phyloP scores from a whole-genome alignment of 2,888 invertebrate species.

The Cephus spinipes region DNA sequence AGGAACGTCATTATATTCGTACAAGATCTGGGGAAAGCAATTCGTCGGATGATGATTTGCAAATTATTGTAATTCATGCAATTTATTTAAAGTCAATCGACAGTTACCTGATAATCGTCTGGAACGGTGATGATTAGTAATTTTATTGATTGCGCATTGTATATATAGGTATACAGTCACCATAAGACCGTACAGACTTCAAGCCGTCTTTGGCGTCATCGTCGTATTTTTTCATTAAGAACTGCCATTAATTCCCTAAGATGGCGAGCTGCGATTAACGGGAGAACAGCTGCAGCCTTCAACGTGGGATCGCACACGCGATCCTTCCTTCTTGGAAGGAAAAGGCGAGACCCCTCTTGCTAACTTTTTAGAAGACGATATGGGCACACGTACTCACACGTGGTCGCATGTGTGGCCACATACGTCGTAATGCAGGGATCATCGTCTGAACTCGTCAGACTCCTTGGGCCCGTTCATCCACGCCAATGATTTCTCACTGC shows the following conservation, averaged over 20 bases:
- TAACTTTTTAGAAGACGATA: constrained; percentile 11
- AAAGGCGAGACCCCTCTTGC: constrained; percentile 12
- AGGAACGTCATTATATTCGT: not conserved
- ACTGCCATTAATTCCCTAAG: constrained; percentile 31
- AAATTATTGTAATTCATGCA: not conserved
- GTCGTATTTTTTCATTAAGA: constrained; percentile 20
- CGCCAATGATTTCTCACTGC: not conserved
- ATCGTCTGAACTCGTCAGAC: not conserved
- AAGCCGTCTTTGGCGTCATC: not conserved
- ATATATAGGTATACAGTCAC: not conserved
- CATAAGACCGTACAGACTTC: not conserved
- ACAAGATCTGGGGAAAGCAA: not conserved
- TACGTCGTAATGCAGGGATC: not conserved
- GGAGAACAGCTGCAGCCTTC: constrained; percentile 22
- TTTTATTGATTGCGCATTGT: too few species aligned
- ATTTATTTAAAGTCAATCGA: not conserved
- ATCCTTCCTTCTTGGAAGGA: constrained; percentile 22
- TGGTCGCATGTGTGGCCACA: not conserved
- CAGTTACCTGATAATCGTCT: too few species aligned
- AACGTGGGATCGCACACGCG: constrained; percentile 22
- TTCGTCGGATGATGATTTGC: not conserved
- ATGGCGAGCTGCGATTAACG: constrained; percentile 22
- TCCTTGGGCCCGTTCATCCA: not conserved
- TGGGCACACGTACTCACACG: not conserved
- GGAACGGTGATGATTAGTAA: too few species aligned